Conservation (phyloP, 2,113 vertebrate genomes). For the Propithecus coquereli region DNA sequence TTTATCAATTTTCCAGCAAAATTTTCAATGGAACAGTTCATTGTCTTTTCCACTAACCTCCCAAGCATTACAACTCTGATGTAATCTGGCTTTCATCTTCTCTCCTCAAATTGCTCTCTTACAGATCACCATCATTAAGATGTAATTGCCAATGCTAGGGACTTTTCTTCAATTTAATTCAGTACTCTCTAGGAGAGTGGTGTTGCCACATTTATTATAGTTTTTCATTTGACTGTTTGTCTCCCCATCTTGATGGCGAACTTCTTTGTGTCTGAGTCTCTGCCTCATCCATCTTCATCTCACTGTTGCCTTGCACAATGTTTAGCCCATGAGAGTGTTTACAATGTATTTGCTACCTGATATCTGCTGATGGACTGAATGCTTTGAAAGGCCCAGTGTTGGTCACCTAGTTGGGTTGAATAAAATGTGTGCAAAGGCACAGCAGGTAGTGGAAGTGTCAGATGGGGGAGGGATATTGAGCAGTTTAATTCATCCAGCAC, state of each 20-base stretch:
- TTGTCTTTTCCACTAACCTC: slow-evolving; percentile 9
- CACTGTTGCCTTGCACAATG: not conserved
- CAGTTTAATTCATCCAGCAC: not conserved
- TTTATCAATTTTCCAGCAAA: slow-evolving; percentile 25
- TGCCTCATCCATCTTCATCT: not conserved
- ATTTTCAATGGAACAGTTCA: not conserved
- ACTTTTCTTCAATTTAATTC: slow-evolving; percentile 13
- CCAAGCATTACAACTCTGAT: not conserved
- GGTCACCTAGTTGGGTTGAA: not conserved
- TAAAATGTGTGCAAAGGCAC: not conserved
- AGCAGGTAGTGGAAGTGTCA: not conserved
- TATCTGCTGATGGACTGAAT: not conserved
- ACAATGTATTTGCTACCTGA: not conserved
- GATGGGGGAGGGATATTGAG: not conserved
- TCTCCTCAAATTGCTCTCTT: not conserved
- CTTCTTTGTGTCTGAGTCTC: not conserved
- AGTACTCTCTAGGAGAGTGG: not conserved
- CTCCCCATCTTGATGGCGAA: not conserved
- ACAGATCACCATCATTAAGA: not conserved
- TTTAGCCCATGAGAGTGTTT: not conserved
- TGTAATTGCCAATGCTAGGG: not conserved
- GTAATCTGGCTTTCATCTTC: not conserved
- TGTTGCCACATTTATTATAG: not conserved
- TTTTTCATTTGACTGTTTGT: not conserved
- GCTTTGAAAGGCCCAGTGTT: not conserved